Conservation (phyloP, 2,113 vertebrate genomes). For the Apodemus sylvaticus region DNA sequence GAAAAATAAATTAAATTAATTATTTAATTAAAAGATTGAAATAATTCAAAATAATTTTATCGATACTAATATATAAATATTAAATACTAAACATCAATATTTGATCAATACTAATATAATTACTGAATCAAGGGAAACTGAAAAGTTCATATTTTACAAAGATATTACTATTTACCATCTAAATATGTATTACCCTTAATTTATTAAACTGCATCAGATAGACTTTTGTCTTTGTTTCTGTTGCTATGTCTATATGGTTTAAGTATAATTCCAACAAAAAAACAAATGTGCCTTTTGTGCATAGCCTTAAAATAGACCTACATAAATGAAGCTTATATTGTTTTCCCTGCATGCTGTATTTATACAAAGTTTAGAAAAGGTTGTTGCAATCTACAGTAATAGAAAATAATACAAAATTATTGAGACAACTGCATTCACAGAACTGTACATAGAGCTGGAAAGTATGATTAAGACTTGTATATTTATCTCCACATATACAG, state of each 20-base stretch:
- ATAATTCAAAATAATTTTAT: constrained; percentile 19
- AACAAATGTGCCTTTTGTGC: not conserved
- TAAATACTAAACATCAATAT: too few species aligned
- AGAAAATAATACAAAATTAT: not conserved
- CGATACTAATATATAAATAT: too few species aligned
- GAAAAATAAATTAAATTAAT: too few species aligned
- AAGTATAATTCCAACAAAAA: constrained; percentile 25
- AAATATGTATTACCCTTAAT: not conserved
- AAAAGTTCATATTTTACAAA: not conserved
- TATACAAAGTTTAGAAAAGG: not conserved
- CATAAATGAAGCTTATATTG: not conserved
- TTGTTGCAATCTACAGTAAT: not conserved
- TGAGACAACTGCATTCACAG: not conserved
- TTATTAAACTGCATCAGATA: not conserved
- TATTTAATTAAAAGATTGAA: not conserved
- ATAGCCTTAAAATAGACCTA: not conserved
- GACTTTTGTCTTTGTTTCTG: not conserved
- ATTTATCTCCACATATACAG: not conserved
- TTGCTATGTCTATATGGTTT: not conserved
- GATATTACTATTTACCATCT: not conserved
- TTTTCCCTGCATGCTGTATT: not conserved
- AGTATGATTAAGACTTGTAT: not conserved
- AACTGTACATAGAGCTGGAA: not conserved
- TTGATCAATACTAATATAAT: not conserved
- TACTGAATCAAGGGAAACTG: not conserved